Evolutionary conservation across 2,888 invertebrate species (phyloP), one percentile per base, ranked within the genome.

Genomic region (Catonia carolina): DNA sequence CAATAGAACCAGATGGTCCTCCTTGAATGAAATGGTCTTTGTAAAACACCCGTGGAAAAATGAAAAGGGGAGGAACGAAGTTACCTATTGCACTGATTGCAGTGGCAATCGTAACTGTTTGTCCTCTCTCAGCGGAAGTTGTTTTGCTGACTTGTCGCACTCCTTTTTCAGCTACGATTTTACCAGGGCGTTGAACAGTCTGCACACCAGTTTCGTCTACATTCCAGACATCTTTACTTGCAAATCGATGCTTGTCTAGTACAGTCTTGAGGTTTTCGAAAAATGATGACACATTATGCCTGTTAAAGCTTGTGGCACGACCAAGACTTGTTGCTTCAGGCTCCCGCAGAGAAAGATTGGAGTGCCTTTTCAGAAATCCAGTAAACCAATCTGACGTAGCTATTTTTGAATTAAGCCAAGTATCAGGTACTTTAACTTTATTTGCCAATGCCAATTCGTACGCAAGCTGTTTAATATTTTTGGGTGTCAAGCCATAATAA

Each of bases 111-210:
- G 64, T 65, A 1, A 66, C 65, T 6, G 65, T 35, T 15, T 60
- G 49, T 15, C 67, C 65, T 50, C 67, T 60, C 59, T 68, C 67
- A 17, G 62, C 65, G 7, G 65, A 67, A 10, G 66, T 65, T 18
- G 64, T 55, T 31, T 53, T 39, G 6, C 63, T 62, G 5, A 67
- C 61, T 55, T 67, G 67, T 47, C 62, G 66, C 8, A 42, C 37
- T 10, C 65, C 66, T 50, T 56, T 62, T 31, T 55, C 36, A 7
- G 63, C 61, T 6, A 67, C 52, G 1, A 66, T 52, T 39, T 55
- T 55, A 22, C 55, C 56, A 18, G 65, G 62, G 17, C 57, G 61
- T 31, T 65, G 65, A 0, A 67, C 67, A 5, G 64, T 65, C 12
- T 63, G 61, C n/a, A 64, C 41, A 8, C 65, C 64, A 35, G 62